phyloP scores from a whole-genome alignment of 2,888 invertebrate species.

The Sycophila texana region DNA sequence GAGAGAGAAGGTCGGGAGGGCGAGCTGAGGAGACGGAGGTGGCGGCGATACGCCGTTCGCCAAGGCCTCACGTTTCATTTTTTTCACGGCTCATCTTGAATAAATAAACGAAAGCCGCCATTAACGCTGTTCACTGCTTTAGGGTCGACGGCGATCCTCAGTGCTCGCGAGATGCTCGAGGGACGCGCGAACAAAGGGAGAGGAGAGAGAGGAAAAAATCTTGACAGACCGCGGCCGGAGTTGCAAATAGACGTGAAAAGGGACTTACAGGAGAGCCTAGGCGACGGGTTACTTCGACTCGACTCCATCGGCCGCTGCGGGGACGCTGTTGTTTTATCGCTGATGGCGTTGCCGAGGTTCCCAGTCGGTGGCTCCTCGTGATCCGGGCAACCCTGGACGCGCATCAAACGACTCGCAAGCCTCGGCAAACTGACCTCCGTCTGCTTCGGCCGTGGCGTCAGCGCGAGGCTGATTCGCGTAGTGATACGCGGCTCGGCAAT shows the following conservation, averaged over 20 bases:
- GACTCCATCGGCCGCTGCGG: conserved; percentile 58
- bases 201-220: neutral
- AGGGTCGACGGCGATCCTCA: too few relatives aligned
- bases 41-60: conserved; percentile 4
- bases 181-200: conserved; percentile 14
- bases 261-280: conserved; percentile 69
- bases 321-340: neutral
- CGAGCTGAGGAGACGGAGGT: neutral
- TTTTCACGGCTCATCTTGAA: conserved; percentile 57
- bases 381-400: too few relatives aligned
- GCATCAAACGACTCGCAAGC: too few relatives aligned
- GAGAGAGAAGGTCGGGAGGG: too few relatives aligned
- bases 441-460: neutral
- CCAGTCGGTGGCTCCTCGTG: too few relatives aligned
- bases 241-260: neutral
- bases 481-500: neutral
- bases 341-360: neutral
- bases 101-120: conserved; percentile 74
- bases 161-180: neutral
- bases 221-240: neutral
- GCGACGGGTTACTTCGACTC: conserved; percentile 67
- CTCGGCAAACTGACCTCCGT: neutral
- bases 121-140: conserved; percentile 68
- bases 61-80: conserved; percentile 37
- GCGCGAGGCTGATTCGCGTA: conserved; percentile 36